These are phyloP conservation scores for Drosophila ohnishii DNA, from an alignment of 1,140 invertebrate genomes.

Conservation along the genomic window DNA sequence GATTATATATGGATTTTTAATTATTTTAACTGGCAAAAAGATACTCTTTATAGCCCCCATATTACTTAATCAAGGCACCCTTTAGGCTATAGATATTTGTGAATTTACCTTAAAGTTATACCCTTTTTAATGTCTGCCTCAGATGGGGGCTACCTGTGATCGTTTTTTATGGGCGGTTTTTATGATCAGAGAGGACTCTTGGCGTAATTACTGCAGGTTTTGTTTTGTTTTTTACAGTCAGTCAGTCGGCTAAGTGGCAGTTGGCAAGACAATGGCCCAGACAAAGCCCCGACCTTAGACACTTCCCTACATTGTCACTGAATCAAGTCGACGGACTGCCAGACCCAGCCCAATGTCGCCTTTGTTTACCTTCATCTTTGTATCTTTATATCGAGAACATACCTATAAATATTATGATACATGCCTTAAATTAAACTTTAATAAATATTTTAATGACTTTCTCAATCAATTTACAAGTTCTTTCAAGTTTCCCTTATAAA, in stretches of 20 bases:
- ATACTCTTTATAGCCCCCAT: neutral
- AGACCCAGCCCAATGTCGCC: constrained; percentile 49
- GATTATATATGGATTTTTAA: neutral
- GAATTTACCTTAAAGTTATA: constrained; percentile 21
- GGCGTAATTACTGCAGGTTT: constrained; percentile 40
- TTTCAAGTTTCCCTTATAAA: constrained; percentile 1
- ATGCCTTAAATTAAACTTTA: neutral
- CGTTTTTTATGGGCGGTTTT: constrained; percentile 58
- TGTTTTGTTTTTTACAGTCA: constrained; percentile 9
- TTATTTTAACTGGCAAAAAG: neutral
- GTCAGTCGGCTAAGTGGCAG: constrained; percentile 49
- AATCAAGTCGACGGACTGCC: constrained; percentile 13
- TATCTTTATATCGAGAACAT: constrained; percentile 23
- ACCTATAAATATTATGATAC: neutral
- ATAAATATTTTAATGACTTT: constrained; percentile 4
- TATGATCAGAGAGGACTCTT: constrained; percentile 50
- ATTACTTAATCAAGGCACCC: constrained; percentile 31
- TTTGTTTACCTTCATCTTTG: constrained; percentile 50
- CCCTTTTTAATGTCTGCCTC: constrained; percentile 20
- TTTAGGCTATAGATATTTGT: constrained; percentile 7
- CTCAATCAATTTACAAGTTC: neutral
- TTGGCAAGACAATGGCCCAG: constrained; percentile 37
- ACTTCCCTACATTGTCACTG: constrained; percentile 71
- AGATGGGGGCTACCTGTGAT: constrained; percentile 31
- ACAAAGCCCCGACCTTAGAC: constrained; percentile 61